Evolutionary conservation across 1,140 invertebrate species (phyloP).

Genomic region (Neodiprion fabricii): DNA sequence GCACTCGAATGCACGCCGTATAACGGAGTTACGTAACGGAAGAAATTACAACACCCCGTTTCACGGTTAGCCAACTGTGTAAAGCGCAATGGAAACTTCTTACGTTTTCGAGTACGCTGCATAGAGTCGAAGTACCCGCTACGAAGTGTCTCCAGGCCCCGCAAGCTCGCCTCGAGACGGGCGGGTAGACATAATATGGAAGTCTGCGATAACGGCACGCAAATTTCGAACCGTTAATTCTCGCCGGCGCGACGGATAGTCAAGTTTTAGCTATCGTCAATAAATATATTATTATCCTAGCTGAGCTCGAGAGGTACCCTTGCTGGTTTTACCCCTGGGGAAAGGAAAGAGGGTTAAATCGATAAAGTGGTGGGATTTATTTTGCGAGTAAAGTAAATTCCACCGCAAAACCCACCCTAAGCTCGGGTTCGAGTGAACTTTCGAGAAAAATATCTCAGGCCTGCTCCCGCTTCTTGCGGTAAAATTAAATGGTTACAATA

Average conservation of each 20-base stretch:
- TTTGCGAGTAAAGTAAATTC: not conserved
- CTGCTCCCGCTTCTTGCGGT: not conserved
- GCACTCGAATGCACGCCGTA: not conserved
- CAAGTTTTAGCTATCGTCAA: not conserved
- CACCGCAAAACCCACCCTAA: not conserved
- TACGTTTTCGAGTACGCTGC: not conserved
- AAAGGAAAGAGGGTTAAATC: not conserved
- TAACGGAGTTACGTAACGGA: conserved; percentile 4
- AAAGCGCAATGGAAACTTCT: not conserved
- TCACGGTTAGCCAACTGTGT: not conserved
- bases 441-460: not conserved
- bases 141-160: no score
- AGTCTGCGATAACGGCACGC: no score
- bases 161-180: no score
- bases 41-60: conserved; percentile 4
- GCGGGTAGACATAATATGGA: no score
- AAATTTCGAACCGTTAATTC: not conserved
- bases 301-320: not conserved
- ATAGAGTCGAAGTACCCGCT: no score
- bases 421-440: no score
- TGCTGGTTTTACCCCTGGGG: not conserved
- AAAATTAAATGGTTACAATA: no score
- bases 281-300: conserved; percentile 3
- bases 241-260: not conserved
- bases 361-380: conserved; percentile 5